Percentiles rank a stretch among this genome's conserved stretches.
phyloP scores from a whole-genome alignment of 2,113 vertebrate species.

The Eulacestoma nigropectus region DNA sequence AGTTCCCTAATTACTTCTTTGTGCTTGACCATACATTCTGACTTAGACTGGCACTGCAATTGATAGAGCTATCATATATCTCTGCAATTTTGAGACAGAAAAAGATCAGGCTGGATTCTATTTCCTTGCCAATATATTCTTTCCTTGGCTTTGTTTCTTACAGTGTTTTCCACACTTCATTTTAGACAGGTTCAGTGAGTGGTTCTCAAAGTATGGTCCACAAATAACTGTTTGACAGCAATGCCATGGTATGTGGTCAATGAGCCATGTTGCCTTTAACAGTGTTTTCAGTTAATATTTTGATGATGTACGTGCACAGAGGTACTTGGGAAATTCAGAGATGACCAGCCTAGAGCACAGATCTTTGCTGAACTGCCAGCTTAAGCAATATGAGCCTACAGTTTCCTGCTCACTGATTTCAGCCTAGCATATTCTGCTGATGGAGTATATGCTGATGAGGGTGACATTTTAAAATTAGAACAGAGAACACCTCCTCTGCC shows the following conservation, averaged over 20 bases:
- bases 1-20: slow-evolving; percentile 53
- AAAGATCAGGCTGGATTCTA: slow-evolving; percentile 19
- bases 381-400: not conserved
- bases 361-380: not conserved
- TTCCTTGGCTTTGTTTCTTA: slow-evolving; percentile 37
- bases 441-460: not conserved
- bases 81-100: slow-evolving; percentile 12
- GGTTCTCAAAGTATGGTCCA: slow-evolving; percentile 8
- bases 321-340: not conserved
- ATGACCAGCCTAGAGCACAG: not conserved
- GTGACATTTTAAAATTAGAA: slow-evolving; percentile 25
- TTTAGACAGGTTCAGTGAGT: slow-evolving; percentile 50
- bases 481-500: not conserved
- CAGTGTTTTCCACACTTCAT: slow-evolving; percentile 45
- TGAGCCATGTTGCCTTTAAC: slow-evolving; percentile 35
- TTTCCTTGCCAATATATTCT: slow-evolving; percentile 47
- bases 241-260: not conserved
- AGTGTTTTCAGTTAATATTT: slow-evolving; percentile 55
- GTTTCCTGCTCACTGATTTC: not conserved
- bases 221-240: slow-evolving; percentile 59
- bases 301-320: not conserved
- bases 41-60: slow-evolving; percentile 14
- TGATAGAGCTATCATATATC: slow-evolving; percentile 44
- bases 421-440: not conserved
- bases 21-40: slow-evolving; percentile 40